Evolutionary conservation across 2,797 vertebrate genomes (phyloP), one percentile per base, ranked within the genome.

Genomic region (Neomorphus geoffroyi): DNA sequence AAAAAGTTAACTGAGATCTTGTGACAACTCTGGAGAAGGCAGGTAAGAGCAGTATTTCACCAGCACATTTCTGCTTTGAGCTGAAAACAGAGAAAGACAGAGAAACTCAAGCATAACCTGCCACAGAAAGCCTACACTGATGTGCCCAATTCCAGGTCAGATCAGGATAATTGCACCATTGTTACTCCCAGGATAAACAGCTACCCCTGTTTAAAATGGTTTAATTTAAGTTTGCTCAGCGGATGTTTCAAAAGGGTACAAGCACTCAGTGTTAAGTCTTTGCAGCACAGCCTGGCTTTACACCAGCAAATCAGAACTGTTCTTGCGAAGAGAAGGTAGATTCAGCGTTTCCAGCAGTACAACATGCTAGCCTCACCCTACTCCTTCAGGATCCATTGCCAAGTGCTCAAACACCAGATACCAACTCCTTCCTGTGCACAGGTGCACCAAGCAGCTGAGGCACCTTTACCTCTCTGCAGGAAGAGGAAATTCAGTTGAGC

Each of bases 321-420:
- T 50, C 60, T n/a, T 5, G 0, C 28, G 0, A 0, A 71, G 17
- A 37, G 4, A 39, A 43, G 26, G 8, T 51, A 23, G 26, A 23
- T 45, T 45, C 18, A 6, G 22, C 11, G 27, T 4, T 0, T n/a
- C 0, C 0, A 33, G 70, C 13, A 19, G 22, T 28, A 19, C 2
- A 3, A 61, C 11, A 27, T 41, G 56, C n/a, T 15, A 19, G 53
- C 53, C 65, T 78, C 11, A 54, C 14, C 12, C 28, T 37, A 35
- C 35, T 33, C 53, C 32, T 54, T 67, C 2, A 1, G 53, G 7
- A 50, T 6, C 27, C 45, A 39, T 10, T 9, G 0, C 30, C 35
- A 50, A 10, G 28, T 5, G 35, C 46, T 71, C 8, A 1, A 54
- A 71, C 61, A 54, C 28, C 28, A 33, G 51, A 14, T 11, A 56